These are phyloP conservation scores for Kuschelorhynchus macadamiae DNA, from an alignment of 2,888 invertebrate species.

Conservation along the genomic window DNA sequence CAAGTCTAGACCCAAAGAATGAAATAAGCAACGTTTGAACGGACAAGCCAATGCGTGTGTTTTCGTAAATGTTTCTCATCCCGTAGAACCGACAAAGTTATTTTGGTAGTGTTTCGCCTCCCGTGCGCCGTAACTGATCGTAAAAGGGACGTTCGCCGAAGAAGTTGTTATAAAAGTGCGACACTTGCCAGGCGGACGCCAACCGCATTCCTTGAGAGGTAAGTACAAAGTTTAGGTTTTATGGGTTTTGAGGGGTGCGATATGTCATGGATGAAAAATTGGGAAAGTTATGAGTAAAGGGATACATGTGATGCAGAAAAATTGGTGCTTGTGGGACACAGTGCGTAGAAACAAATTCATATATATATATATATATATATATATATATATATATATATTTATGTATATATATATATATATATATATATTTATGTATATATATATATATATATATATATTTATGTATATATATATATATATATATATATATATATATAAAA, in stretches of 20 bases:
- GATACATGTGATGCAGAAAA: too few relatives aligned
- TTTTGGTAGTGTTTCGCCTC: slow-evolving; percentile 33
- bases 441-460: too few relatives aligned
- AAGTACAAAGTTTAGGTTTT: slow-evolving; percentile 41
- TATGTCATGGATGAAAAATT: slow-evolving; percentile 18
- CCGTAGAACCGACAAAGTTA: slow-evolving; percentile 36
- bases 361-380: too few relatives aligned
- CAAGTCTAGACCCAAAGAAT: slow-evolving; percentile 45
- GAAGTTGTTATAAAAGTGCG: slow-evolving; percentile 38
- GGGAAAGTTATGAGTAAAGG: slow-evolving; percentile 11
- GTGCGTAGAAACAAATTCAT: too few relatives aligned
- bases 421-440: too few relatives aligned
- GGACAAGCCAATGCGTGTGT: slow-evolving; percentile 29
- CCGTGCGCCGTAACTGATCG: slow-evolving; percentile 23
- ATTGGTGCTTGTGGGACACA: too few relatives aligned
- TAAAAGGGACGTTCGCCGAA: slow-evolving; percentile 19
- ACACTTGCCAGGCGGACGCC: slow-evolving; percentile 28
- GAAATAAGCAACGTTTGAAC: slow-evolving; percentile 42
- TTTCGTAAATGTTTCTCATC: slow-evolving; percentile 35
- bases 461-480: too few relatives aligned
- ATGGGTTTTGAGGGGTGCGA: slow-evolving; percentile 9
- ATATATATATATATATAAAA: too few relatives aligned
- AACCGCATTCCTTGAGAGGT: slow-evolving; percentile 38
- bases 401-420: too few relatives aligned
- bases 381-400: too few relatives aligned